These are phyloP conservation scores for Characodon lateralis DNA, from an alignment of 2,797 vertebrate genomes.

Conservation along the genomic window DNA sequence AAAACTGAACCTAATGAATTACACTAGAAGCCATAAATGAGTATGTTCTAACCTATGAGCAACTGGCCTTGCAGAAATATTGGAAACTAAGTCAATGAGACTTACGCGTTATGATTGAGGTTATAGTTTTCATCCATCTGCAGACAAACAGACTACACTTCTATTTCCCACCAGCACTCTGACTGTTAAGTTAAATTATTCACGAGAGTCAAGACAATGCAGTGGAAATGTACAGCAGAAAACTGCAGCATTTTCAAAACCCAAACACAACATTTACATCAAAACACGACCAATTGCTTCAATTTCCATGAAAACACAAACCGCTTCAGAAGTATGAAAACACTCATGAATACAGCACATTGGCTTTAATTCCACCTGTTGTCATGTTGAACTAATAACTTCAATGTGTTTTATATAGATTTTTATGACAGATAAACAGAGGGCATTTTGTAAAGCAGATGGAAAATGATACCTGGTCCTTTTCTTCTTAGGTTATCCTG, in stretches of 20 bases:
- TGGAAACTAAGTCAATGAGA: background rate
- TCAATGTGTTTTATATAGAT: background rate
- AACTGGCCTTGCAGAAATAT: background rate
- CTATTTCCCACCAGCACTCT: constrained; percentile 30
- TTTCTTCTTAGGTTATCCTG: no score
- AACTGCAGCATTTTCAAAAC: constrained; percentile 11
- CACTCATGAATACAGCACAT: background rate
- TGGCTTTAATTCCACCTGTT: background rate
- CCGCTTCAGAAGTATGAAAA: background rate
- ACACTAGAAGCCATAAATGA: background rate
- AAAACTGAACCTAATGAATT: background rate
- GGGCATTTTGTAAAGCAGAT: no score
- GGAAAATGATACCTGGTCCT: no score
- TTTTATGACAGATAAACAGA: background rate
- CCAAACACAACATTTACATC: constrained; percentile 19
- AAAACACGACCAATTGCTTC: background rate
- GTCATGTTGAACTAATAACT: background rate
- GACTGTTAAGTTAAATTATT: constrained; percentile 55
- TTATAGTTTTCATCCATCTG: constrained; percentile 7
- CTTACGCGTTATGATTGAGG: background rate
- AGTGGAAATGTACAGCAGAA: constrained; percentile 31
- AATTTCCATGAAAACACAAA: constrained; percentile 18
- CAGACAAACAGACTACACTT: constrained; percentile 3
- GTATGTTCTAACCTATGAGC: background rate
- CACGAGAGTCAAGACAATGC: constrained; percentile 44